These are phyloP conservation scores for Muntiacus reevesi DNA, from an alignment of 2,113 vertebrate species.

Conservation along the genomic window DNA sequence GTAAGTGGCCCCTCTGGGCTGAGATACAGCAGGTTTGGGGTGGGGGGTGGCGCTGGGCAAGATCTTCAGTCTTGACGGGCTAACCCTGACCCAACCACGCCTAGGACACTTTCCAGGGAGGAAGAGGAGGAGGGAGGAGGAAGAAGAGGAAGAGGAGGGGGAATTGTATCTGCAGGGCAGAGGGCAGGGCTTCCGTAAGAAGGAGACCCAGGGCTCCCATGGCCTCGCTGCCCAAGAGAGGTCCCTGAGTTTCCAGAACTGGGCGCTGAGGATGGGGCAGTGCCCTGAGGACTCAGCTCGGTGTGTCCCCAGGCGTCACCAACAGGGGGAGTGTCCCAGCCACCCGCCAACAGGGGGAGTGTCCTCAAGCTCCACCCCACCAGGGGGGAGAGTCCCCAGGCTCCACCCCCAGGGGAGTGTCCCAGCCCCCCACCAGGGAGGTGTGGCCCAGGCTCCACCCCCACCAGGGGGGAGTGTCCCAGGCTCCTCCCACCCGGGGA, in stretches of 20 bases:
- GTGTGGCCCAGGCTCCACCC: no score
- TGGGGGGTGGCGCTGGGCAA: accelerated
- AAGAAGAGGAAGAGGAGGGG: neutral
- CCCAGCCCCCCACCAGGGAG: no score
- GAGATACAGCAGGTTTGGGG: neutral
- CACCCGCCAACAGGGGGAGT: no score
- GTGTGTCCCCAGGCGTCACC: neutral
- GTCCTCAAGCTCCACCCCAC: no score
- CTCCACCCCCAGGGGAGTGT: no score
- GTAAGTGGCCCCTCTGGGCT: neutral
- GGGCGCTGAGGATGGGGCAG: neutral
- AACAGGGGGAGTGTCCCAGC: no score
- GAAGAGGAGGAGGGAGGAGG: no score
- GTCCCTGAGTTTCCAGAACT: accelerated
- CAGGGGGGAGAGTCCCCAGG: no score
- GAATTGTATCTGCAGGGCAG: neutral
- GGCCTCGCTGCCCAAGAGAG: neutral
- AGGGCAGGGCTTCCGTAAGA: neutral
- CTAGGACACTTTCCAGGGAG: neutral
- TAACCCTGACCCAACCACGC: no score
- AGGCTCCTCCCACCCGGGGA: no score
- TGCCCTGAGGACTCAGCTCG: accelerated
- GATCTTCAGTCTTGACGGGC: accelerated
- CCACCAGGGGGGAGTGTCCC: no score
- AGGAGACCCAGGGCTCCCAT: accelerated